A percentile compares a stretch with the other conserved stretches of the same genome.
phyloP scores from a whole-genome alignment of 2,113 vertebrate species.

The Okapia johnstoni region DNA sequence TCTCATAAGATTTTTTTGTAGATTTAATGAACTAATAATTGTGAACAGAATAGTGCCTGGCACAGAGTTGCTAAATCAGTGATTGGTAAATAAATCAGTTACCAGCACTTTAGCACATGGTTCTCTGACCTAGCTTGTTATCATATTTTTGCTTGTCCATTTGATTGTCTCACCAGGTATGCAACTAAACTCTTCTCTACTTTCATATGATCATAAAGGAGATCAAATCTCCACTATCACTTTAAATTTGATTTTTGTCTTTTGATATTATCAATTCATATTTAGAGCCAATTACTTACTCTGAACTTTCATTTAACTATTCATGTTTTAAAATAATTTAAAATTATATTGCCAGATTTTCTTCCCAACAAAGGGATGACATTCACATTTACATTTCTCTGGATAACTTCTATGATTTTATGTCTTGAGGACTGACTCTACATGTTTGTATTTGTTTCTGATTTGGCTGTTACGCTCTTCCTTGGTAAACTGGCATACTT shows the following conservation, averaged over 20 bases:
- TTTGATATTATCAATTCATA: conserved; percentile 16
- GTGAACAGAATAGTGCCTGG: background rate
- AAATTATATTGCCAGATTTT: conserved; percentile 3
- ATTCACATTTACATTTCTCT: background rate
- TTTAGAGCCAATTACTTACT: background rate
- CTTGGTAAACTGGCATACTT: background rate
- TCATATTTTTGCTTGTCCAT: background rate
- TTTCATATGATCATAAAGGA: background rate
- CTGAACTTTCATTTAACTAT: background rate
- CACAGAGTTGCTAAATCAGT: background rate
- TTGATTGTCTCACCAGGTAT: background rate
- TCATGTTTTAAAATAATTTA: background rate
- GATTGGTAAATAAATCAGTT: background rate
- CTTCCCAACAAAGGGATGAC: background rate
- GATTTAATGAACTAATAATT: background rate
- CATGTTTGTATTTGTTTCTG: background rate
- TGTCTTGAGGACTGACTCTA: background rate
- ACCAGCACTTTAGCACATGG: background rate
- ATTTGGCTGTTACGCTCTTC: background rate
- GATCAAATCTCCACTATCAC: background rate
- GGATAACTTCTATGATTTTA: background rate
- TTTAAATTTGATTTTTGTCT: background rate
- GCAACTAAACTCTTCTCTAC: background rate
- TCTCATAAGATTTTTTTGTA: background rate
- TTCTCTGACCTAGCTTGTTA: background rate